Evolutionary conservation across 2,113 vertebrate species (phyloP), one percentile per base, ranked within the genome.

Genomic region (Solea senegalensis): DNA sequence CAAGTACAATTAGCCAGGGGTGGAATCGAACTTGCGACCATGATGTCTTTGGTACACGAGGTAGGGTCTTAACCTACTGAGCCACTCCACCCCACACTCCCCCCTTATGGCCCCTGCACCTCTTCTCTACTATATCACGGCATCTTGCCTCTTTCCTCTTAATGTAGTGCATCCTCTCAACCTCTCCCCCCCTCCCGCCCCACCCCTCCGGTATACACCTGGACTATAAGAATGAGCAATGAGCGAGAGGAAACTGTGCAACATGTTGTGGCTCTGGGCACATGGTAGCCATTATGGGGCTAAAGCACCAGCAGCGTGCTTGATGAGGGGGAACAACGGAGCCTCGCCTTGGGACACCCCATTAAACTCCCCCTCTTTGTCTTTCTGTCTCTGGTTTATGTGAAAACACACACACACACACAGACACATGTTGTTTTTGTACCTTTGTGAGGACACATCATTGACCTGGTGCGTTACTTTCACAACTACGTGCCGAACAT

Each of bases 261-360:
- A 80, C 74, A 8, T 79, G 82, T 60, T 49, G 76, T 64, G 69
- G 82, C 84, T 90, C 60, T 63, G 89, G 90, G 82, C 82, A 51
- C 80, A 64, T 77, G 60, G 67, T 74, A 72, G 87, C 90, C 89
- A 91, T 92, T 90, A 92, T 48, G 78, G 73, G 87, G 88, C 89
- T 90, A 89, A 88, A 89, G 90, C 81, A 84, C 85, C 82, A 79
- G 70, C 84, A 83, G 85, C 65, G 85, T 91, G 90, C 85, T 89
- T 89, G 88, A 92, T 91, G 91, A 91, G 86, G 87, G 86, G 88
- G 87, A 92, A 90, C 91, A 80, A 79, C 71, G 78, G 74, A 88
- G 85, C 76, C 82, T 87, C 73, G 74, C 88, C 85, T 85, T 77
- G 86, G 87, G 91, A 90, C 87, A 89, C 83, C 74, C 85, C 91